Base-by-base conservation (phyloP, 2,113 vertebrate species). In the Cephalopholis sonnerati region DNA sequence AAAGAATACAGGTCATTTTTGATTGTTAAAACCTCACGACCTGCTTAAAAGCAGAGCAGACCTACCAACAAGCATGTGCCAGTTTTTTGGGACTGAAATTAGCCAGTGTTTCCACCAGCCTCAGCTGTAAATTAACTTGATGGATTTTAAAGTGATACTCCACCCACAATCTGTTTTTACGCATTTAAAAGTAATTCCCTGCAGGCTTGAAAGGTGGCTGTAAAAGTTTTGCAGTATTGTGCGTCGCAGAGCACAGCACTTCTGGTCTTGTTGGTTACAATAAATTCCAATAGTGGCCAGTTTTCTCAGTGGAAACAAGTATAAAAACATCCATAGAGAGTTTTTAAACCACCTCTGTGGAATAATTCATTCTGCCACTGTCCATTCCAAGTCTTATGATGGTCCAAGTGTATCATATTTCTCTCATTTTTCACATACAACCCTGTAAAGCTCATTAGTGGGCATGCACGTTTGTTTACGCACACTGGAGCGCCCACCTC, bases 91-190 rank as follows among this genome's bases (percentile, higher is more conserved):
- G 48, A 32, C 24, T 74, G 50, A 74, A 72, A 78, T 89, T 76
- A 79, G 81, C 64, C 83, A 81, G 12, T 65, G 77, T 91, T 92
- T 91, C 89, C 90, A 87, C 71, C 80, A 76, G 59, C n/a, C 54
- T 82, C 70, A 75, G 77, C 71, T 39, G 66, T 57, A 62, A 87
- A 84, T 89, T 74, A 82, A 85, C 74, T 77, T 70, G 48, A 79
- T 85, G 86, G 67, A 82, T 82, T 75, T 86, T 74, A 65, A 85
- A 90, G 44, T 68, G 24, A 61, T 80, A 78, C 79, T 81, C 85
- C 77, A 84, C 72, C 84, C 81, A 79, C 74, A 72, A 22, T 81
- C 55, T 78, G 13, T 75, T 87, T 86, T 63, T 46, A 62, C 41
- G 74, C 57, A 88, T 84, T 87, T 74, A 74, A 90, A 86, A 82